These are phyloP conservation scores for Drosophila yakuba DNA, from an alignment of 1,140 invertebrate species.

Conservation along the genomic window DNA sequence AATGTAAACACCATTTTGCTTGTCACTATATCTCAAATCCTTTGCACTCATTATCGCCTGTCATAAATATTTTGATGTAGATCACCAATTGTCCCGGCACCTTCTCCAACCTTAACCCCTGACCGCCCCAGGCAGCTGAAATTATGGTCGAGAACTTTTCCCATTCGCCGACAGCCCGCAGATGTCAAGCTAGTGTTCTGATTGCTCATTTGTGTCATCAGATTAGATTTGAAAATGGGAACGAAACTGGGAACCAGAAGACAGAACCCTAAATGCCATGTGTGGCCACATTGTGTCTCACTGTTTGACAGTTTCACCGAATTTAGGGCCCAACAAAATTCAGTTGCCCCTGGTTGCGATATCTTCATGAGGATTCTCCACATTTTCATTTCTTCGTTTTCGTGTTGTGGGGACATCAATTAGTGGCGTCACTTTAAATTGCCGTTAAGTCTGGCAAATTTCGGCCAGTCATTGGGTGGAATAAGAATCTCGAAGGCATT, in stretches of 20 bases:
- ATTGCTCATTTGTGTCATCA: constrained; percentile 73
- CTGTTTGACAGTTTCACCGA: constrained; percentile 48
- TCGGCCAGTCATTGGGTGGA: constrained; percentile 54
- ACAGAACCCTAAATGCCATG: constrained; percentile 20
- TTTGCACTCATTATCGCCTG: constrained; percentile 24
- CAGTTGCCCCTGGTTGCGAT: constrained; percentile 10
- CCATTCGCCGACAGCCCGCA: constrained; percentile 55
- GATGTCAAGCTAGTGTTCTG: constrained; percentile 63
- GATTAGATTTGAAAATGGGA: constrained; percentile 57
- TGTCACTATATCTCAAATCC: constrained; percentile 10
- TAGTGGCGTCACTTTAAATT: constrained; percentile 67
- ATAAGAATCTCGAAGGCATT: background rate
- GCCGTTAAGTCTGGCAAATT: constrained; percentile 76
- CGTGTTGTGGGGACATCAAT: constrained; percentile 35
- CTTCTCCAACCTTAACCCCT: constrained; percentile 22
- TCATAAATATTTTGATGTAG: constrained; percentile 52
- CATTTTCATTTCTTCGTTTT: background rate
- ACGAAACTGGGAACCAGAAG: constrained; percentile 9
- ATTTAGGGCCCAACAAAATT: constrained; percentile 31
- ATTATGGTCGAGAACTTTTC: constrained; percentile 55
- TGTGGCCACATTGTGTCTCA: constrained; percentile 43
- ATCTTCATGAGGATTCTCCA: constrained; percentile 32
- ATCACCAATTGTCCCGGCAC: constrained; percentile 8
- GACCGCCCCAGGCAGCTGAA: constrained; percentile 37
- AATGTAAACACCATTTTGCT: constrained; percentile 45